These are phyloP conservation scores for Autographa gamma DNA, from an alignment of 2,888 invertebrate genomes.

Conservation along the genomic window DNA sequence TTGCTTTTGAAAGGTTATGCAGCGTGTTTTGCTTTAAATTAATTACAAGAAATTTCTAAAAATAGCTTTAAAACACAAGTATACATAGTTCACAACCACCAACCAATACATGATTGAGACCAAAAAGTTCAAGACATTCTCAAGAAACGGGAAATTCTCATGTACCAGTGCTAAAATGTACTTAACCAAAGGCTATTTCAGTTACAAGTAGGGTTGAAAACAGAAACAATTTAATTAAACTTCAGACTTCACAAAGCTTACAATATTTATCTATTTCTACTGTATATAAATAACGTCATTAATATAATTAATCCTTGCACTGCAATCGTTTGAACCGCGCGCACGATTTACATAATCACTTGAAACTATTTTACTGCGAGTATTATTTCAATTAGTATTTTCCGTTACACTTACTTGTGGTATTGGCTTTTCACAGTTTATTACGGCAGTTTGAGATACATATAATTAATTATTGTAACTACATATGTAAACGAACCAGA, in stretches of 20 bases:
- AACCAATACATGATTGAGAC: too few relatives aligned
- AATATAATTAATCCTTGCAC: conserved; percentile 45
- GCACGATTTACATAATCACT: conserved; percentile 59
- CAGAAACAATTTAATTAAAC: neutral
- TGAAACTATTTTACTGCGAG: conserved; percentile 43
- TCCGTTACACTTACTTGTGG: conserved; percentile 38
- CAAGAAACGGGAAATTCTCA: too few relatives aligned
- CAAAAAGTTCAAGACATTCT: too few relatives aligned
- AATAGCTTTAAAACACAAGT: too few relatives aligned
- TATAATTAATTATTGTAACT: conserved; percentile 1
- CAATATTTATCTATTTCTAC: neutral
- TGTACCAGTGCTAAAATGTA: too few relatives aligned
- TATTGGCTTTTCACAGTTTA: conserved; percentile 32
- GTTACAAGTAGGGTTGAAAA: neutral
- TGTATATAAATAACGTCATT: conserved; percentile 32
- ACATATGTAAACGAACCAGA: neutral
- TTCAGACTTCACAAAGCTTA: neutral
- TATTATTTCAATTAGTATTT: conserved; percentile 52
- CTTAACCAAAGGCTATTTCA: too few relatives aligned
- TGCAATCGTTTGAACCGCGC: conserved; percentile 52
- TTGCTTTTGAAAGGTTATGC: neutral
- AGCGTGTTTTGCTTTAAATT: neutral
- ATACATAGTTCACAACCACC: too few relatives aligned
- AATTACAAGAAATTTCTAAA: neutral
- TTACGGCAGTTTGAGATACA: conserved; percentile 14